Base-by-base conservation (phyloP, 2,797 vertebrate species). In the Tangara arthus region DNA sequence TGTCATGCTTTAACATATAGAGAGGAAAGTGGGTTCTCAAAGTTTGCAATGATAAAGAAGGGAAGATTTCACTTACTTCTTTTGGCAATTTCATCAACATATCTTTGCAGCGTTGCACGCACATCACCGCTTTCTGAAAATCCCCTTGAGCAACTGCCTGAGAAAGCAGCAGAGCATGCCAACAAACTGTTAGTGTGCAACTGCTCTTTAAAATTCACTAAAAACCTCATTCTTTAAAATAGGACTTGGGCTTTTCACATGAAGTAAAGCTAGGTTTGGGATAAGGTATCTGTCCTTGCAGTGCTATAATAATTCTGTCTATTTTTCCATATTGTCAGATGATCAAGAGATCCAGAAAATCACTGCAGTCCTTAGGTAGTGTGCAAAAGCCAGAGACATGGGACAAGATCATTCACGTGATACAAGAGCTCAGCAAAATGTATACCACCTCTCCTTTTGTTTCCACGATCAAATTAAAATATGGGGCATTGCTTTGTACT, bases 51-150 rank as follows among this genome's bases (percentile, higher is more conserved):
- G 47, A 93, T 81, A 82, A 92, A 89, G 81, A 86, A 75, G 37
- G 44, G 57, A 82, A 95, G 59, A 94, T 80, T 95, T 94, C 47
- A 96, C 90, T 95, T 82, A 98, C 99, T 98, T 99, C 98, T 97
- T 98, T 98, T 17, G 99, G 99, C 50, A 99, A 93, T 49, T 98
- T 98, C 65, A 97, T 82, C 94, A 99, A 94, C 97, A 99, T 99
- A 87, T 99, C 99, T 98, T 98, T 99, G 95, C 99, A 99, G 85
- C 98, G 98, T 76, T 98, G 97, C 79, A 98, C 78, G 19, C 84
- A 97, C 32, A 30, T 93, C 81, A 98, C 95, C 4, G 99, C 99
- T 76, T 97, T 98, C 77, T 98, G 97, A 96, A 99, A 98, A 91
- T 98, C 97, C 34, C 97, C 98, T 96, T 98, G 98, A 98, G 92